Evolutionary conservation across 2,797 vertebrate genomes (phyloP).

Genomic region (Falco biarmicus): DNA sequence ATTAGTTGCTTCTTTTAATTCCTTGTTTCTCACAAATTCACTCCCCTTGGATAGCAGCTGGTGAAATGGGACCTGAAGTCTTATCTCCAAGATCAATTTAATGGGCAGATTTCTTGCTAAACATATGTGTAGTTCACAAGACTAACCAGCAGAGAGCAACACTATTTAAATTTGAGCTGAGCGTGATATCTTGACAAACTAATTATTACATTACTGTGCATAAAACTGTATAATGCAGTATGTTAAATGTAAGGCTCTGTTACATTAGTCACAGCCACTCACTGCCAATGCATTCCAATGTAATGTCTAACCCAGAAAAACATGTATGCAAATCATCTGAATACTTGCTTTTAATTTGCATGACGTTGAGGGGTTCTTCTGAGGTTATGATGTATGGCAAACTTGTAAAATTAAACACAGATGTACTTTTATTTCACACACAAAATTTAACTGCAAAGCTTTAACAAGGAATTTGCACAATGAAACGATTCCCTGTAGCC

Average conservation of each 20-base stretch:
- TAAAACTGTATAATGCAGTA: slow-evolving; percentile 57
- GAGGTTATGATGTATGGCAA: slow-evolving; percentile 53
- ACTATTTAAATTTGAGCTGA: slow-evolving; percentile 57
- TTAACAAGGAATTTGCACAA: slow-evolving; percentile 43
- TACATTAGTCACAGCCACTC: slow-evolving; percentile 60
- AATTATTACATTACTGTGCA: slow-evolving; percentile 65
- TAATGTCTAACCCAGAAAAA: slow-evolving; percentile 65
- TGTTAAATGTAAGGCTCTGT: slow-evolving; percentile 43
- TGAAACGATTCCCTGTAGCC: slow-evolving; percentile 16
- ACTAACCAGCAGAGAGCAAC: slow-evolving; percentile 70
- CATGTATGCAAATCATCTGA: slow-evolving; percentile 67
- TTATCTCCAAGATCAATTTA: background rate
- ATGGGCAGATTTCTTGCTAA: background rate
- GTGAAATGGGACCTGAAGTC: background rate
- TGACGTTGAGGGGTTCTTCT: slow-evolving; percentile 47
- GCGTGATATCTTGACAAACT: slow-evolving; percentile 21
- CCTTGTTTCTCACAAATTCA: background rate
- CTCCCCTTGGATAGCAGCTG: background rate
- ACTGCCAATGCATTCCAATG: slow-evolving; percentile 60
- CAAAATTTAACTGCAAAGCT: slow-evolving; percentile 33
- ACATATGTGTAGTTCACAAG: slow-evolving; percentile 16
- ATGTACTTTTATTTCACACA: slow-evolving; percentile 36
- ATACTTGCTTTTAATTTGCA: slow-evolving; percentile 66
- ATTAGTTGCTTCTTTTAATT: background rate
- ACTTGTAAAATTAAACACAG: slow-evolving; percentile 38